Percentiles rank a stretch among this genome's conserved stretches.
phyloP scores from a whole-genome alignment of 2,888 invertebrate species.

The Tetheella fluctuosa region DNA sequence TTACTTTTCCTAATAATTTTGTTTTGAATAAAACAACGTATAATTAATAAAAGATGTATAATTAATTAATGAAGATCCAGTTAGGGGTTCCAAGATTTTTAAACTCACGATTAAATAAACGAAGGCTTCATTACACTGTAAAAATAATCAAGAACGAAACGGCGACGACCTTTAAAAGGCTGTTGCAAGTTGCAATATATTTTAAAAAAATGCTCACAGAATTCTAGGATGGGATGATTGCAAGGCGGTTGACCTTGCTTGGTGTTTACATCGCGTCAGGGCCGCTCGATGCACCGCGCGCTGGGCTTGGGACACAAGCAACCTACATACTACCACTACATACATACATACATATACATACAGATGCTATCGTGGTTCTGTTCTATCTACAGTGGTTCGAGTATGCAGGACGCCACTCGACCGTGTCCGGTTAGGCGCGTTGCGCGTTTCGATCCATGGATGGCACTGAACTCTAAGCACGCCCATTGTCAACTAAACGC shows the following conservation, averaged over 20 bases:
- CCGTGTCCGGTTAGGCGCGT: conserved; percentile 71
- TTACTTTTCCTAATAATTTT: no score
- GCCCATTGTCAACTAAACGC: conserved; percentile 33
- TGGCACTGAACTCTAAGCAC: conserved; percentile 65
- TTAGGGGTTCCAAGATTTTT: neutral
- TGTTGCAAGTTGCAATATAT: conserved; percentile 26
- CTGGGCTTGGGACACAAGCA: conserved; percentile 67
- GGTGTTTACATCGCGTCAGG: conserved; percentile 77
- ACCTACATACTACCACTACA: conserved; percentile 64
- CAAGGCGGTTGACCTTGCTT: conserved; percentile 76
- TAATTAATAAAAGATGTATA: no score
- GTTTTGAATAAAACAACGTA: no score
- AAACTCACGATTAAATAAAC: neutral
- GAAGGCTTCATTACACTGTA: neutral
- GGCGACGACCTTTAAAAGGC: conserved; percentile 5
- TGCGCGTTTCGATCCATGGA: conserved; percentile 58
- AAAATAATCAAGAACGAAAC: neutral
- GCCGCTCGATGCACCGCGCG: conserved; percentile 70
- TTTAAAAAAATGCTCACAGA: conserved; percentile 49
- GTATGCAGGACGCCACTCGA: conserved; percentile 72
- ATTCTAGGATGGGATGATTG: conserved; percentile 49
- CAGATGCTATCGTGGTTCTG: conserved; percentile 31
- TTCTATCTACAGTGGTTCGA: conserved; percentile 64
- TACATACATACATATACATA: neutral
- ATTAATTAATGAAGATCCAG: no score